Percentiles rank a stretch among this genome's conserved stretches.
Conservation (phyloP, 2,888 invertebrate genomes). For the Mythimna loreyi region DNA sequence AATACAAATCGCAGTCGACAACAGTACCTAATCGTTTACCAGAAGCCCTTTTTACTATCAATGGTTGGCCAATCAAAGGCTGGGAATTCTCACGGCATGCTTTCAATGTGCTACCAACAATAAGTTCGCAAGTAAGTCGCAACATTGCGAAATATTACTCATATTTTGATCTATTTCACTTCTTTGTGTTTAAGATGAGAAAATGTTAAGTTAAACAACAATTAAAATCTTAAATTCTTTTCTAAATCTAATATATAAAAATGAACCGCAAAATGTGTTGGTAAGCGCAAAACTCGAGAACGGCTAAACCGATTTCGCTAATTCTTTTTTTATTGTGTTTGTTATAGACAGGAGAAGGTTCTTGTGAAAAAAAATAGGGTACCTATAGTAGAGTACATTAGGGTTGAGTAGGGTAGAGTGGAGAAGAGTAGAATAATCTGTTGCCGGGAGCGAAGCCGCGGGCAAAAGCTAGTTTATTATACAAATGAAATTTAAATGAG, state of each 20-base stretch:
- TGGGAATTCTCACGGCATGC: slow-evolving; percentile 64
- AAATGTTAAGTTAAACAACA: slow-evolving; percentile 29
- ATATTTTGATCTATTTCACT: slow-evolving; percentile 60
- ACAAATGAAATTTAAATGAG: slow-evolving; percentile 25
- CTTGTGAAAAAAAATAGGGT: no score
- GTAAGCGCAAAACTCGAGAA: no score
- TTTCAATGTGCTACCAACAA: slow-evolving; percentile 57
- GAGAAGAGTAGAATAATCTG: no score
- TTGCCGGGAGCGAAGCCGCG: no score
- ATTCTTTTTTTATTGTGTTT: no score
- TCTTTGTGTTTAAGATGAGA: slow-evolving; percentile 55
- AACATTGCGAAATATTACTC: slow-evolving; percentile 55
- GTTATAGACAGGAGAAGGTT: no score
- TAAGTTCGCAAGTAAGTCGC: slow-evolving; percentile 38
- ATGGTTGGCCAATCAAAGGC: slow-evolving; percentile 54
- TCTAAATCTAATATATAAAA: slow-evolving; percentile 32
- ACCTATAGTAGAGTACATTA: no score
- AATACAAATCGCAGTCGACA: slow-evolving; percentile 49
- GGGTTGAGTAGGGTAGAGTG: no score
- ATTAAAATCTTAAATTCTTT: slow-evolving; percentile 27
- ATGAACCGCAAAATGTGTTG: no score
- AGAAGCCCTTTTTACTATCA: slow-evolving; percentile 61
- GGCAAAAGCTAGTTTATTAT: no score
- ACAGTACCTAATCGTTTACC: slow-evolving; percentile 46
- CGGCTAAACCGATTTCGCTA: no score